Conservation (phyloP, 2,113 vertebrate genomes). For the Ageneiosus marmoratus region DNA sequence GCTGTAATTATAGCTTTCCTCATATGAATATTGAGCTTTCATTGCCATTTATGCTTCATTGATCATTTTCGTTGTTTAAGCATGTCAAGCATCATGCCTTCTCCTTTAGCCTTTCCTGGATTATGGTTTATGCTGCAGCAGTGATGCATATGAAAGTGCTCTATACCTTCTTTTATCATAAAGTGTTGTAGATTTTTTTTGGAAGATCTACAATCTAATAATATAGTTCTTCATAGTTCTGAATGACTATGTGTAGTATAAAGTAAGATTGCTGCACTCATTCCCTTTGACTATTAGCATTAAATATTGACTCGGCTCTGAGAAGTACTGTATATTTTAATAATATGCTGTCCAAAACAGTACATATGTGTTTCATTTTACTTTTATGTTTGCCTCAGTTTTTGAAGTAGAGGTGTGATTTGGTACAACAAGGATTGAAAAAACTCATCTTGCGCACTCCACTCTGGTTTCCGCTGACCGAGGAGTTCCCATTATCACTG, state of each 20-base stretch:
- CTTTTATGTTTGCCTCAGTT: neutral
- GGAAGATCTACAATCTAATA: neutral
- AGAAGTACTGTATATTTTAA: neutral
- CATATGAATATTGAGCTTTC: neutral
- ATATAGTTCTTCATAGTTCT: neutral
- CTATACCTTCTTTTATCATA: neutral
- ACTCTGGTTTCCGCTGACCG: slow-evolving; percentile 17
- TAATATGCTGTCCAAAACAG: slow-evolving; percentile 19
- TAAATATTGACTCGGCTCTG: slow-evolving; percentile 12
- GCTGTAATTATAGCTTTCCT: slow-evolving; percentile 29
- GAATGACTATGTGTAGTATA: neutral
- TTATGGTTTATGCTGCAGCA: neutral
- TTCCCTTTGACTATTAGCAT: slow-evolving; percentile 16
- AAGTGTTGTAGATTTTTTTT: neutral
- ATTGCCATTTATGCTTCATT: slow-evolving; percentile 17
- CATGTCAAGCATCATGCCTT: slow-evolving; percentile 1
- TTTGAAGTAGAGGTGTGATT: slow-evolving; percentile 1
- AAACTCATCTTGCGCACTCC: slow-evolving; percentile 24
- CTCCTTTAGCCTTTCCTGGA: slow-evolving; percentile 10
- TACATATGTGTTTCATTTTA: slow-evolving; percentile 22
- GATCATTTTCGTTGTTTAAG: slow-evolving; percentile 18
- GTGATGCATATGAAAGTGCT: neutral
- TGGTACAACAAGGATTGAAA: neutral
- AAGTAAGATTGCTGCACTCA: neutral
- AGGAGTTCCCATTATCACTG: slow-evolving; percentile 38